These are phyloP conservation scores for Caranx ignobilis DNA, from an alignment of 2,113 vertebrate species.

Conservation along the genomic window DNA sequence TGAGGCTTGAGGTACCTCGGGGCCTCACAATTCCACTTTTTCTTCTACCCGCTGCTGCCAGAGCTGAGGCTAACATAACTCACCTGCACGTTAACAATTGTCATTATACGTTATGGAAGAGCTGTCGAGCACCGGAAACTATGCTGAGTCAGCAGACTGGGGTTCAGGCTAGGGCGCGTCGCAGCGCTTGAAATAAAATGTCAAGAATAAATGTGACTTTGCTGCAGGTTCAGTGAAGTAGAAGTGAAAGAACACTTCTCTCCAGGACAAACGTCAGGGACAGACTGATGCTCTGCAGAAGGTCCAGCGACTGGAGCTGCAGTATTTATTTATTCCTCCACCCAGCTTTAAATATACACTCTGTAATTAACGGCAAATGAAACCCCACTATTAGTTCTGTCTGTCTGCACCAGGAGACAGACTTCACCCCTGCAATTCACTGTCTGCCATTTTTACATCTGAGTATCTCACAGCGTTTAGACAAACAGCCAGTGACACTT, in stretches of 20 bases:
- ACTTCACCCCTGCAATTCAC: constrained; percentile 17
- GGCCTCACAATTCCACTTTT: not conserved
- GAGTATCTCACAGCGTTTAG: not conserved
- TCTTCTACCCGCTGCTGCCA: constrained; percentile 19
- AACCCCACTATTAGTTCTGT: constrained; percentile 15
- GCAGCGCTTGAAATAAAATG: not conserved
- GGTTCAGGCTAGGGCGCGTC: not conserved
- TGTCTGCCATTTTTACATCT: constrained; percentile 6
- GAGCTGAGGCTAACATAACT: constrained; percentile 1
- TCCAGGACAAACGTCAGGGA: no score
- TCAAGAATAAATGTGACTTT: not conserved
- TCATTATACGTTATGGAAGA: constrained; percentile 3
- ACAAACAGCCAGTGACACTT: not conserved
- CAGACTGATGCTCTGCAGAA: no score
- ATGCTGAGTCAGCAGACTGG: not conserved
- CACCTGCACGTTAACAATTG: not conserved
- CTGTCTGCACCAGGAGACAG: constrained; percentile 15
- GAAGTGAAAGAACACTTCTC: not conserved
- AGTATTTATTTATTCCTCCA: constrained; percentile 16
- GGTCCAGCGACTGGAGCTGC: not conserved
- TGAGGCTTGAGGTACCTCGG: not conserved
- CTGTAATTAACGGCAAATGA: constrained; percentile 31
- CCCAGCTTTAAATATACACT: constrained; percentile 7
- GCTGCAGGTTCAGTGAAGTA: not conserved
- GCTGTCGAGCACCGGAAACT: constrained; percentile 3